Base-by-base conservation (phyloP, 1,140 invertebrate species). In the Melipona quadrifasciata region DNA sequence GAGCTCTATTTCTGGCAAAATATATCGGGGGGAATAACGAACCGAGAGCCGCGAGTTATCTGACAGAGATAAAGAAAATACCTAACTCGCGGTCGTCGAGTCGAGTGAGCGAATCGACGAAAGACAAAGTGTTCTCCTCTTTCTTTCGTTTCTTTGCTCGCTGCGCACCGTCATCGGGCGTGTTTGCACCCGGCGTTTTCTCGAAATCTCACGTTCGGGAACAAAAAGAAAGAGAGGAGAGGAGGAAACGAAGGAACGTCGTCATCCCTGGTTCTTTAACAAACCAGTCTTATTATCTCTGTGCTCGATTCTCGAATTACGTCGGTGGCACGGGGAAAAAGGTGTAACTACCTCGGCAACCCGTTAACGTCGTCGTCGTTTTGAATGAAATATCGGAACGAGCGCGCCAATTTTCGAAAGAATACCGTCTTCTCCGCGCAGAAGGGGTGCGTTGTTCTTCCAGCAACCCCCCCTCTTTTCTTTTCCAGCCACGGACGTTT, bases 371-470 rank as follows among this genome's bases (percentile, higher is more conserved):
- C 39, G 39, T 39, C 39, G 39, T 39, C 39, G 39, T 39, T 39
- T 39, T 8, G 39, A 39, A 39, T 39, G 39, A 39, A 39, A 39
- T 31, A 61, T 77, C 65, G 51, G 31, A 58, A 1, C 58, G 76
- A 77, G 19, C n/a, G 65, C n/a, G 55, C 64, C 51, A 6, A 82
- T 82, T 70, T 11, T 12, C 53, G 73, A 58, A 68, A 61, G 74
- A 83, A 83, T 70, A 68, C 55, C 19, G 55, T 75, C 19, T 34
- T 27, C 39, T 39, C 39, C 39, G 39, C 27, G 21, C 16, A 27
- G 39, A 75, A 53, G 65, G 68, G 80, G 65, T 8, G 31, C 73
- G 74, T 78, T 78, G 73, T 70, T 77, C 74, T 78, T 83, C 81
- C 11, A 71, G 39, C 39, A 6, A 39, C 39, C 39, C 39, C 39